phyloP scores from a whole-genome alignment of 1,140 invertebrate species.

The Nebria ingens region DNA sequence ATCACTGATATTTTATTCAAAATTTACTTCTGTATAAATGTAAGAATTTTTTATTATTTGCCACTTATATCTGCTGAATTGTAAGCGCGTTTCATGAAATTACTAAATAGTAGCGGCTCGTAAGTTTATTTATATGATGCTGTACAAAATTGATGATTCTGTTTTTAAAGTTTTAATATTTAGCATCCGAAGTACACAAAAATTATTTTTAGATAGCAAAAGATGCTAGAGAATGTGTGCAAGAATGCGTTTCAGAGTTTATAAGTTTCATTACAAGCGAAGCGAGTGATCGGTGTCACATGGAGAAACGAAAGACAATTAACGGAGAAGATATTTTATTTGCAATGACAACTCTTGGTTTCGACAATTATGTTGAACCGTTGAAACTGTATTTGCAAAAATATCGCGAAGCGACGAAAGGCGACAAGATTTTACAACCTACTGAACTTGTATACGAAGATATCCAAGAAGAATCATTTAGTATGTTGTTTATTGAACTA shows the following conservation, averaged over 20 bases:
- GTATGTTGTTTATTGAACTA: constrained; percentile 22
- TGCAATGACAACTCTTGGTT: constrained; percentile 93
- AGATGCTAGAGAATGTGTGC: constrained; percentile 97
- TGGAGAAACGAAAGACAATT: constrained; percentile 98
- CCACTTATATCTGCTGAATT: too few species aligned
- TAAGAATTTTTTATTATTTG: too few species aligned
- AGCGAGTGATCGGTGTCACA: constrained; percentile 90
- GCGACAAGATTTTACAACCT: constrained; percentile 29
- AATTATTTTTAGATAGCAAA: constrained; percentile 78
- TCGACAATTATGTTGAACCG: constrained; percentile 98
- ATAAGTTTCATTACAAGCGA: constrained; percentile 99
- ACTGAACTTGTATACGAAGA: constrained; percentile 29
- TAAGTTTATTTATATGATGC: too few species aligned
- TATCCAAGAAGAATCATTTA: constrained; percentile 27
- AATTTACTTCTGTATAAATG: too few species aligned
- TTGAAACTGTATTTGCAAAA: constrained; percentile 94
- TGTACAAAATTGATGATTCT: too few species aligned
- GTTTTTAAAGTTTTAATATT: not conserved
- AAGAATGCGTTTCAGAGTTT: constrained; percentile 99
- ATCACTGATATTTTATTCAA: too few species aligned
- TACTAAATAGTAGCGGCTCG: too few species aligned
- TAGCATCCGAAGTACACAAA: too few species aligned
- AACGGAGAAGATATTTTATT: constrained; percentile 97
- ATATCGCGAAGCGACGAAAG: constrained; percentile 66
- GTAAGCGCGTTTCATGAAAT: too few species aligned